Percentiles rank a stretch among this genome's conserved stretches.
Conservation (phyloP, 2,113 vertebrate species). For the Chroicocephalus ridibundus region DNA sequence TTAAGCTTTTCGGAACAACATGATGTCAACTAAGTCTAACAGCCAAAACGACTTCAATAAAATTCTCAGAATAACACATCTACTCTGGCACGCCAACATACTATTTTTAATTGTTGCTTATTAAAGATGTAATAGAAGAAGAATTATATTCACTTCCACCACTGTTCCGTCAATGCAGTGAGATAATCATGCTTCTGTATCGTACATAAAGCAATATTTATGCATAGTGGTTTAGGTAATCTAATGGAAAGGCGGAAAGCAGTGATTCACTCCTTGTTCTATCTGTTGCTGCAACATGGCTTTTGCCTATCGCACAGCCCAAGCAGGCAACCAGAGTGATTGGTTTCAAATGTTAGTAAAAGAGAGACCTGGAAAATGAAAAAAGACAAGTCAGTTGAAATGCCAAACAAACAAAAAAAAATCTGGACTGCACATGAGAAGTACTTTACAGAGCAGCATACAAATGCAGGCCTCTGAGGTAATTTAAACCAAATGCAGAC, state of each 20-base stretch:
- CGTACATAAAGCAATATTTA: constrained; percentile 28
- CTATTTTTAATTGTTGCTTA: constrained; percentile 69
- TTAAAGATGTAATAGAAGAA: constrained; percentile 68
- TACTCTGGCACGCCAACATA: constrained; percentile 42
- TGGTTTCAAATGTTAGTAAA: constrained; percentile 12
- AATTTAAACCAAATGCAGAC: constrained; percentile 22
- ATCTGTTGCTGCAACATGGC: background rate
- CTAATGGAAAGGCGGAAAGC: constrained; percentile 20
- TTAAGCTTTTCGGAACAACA: background rate
- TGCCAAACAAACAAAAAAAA: background rate
- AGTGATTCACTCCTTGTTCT: constrained; percentile 55
- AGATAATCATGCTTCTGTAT: constrained; percentile 47
- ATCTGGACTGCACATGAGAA: constrained; percentile 5
- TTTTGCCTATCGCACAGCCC: background rate
- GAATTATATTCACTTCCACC: constrained; percentile 65
- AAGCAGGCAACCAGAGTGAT: background rate
- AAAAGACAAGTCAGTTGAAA: background rate
- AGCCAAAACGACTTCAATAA: background rate
- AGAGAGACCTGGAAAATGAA: constrained; percentile 13
- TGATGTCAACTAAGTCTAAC: background rate
- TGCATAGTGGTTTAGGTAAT: constrained; percentile 32
- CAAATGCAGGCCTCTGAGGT: constrained; percentile 19
- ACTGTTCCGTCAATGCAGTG: constrained; percentile 17
- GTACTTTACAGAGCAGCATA: background rate
- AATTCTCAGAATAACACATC: constrained; percentile 62